Base-by-base conservation (phyloP, 1,140 invertebrate genomes). In the Drosophila varians region DNA sequence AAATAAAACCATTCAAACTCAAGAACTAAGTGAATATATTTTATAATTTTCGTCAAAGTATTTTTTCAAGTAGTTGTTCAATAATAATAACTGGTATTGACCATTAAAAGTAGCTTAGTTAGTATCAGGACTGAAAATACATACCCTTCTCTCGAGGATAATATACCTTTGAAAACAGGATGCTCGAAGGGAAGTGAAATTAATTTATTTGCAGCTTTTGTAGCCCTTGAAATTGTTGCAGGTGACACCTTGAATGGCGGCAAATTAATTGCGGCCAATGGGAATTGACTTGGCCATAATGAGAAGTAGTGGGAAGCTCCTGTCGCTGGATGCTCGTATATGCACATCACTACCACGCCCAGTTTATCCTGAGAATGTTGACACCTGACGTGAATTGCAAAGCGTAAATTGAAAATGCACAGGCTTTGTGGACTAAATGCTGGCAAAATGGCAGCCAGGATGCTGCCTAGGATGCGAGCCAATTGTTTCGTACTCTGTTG, bases 261-360 rank as follows among this genome's bases (percentile, higher is more conserved):
- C 38, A 49, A 48, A 77, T 77, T 77, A 61, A 66, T 66, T 72
- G 74, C 48, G 36, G 36, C 62, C 52, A 16, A 8, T 42, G 6
- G 8, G 38, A 3, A 0, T 42, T 38, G 12, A 38, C 16, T 8
- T 42, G 38, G 14, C 38, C 3, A 8, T 18, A 42, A 42, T 18
- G 38, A 31, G 28, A 31, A 11, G 6, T 9, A 42, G 16, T 38
- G 36, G 36, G 14, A 9, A n/a, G 28, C 28, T 9, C 28, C 28
- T 11, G 28, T 3, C 28, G 9, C 8, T 11, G 9, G 3, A 38
- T 36, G 12, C 7, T 36, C 25, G 9, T 21, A 42, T 48, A 49
- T 56, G 51, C 54, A 60, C 56, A 83, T 82, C 45, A 51, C 78
- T 42, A 49, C 77, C 74, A 83, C 74, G 69, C 69, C 28, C 43